Percentiles rank a stretch among this genome's conserved stretches.
These are phyloP conservation scores for Urocyon cinereoargenteus DNA, from an alignment of 2,797 vertebrate species.

Conservation along the genomic window DNA sequence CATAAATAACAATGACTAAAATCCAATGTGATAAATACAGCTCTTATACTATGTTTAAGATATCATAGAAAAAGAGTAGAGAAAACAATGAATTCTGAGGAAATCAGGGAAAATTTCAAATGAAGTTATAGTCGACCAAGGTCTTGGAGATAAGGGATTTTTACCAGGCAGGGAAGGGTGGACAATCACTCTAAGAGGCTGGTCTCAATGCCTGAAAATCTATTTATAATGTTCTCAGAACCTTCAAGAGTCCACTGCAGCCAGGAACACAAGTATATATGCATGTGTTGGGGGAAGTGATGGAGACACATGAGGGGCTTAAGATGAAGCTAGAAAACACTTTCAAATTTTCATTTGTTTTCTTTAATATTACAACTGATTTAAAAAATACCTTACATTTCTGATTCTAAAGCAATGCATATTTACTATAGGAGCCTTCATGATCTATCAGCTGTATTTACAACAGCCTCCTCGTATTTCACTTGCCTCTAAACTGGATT, in stretches of 20 bases:
- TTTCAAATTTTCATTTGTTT: background rate
- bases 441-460: background rate
- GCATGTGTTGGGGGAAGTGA: fast-evolving
- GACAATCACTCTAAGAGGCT: background rate
- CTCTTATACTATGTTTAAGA: background rate
- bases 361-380: background rate
- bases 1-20: background rate
- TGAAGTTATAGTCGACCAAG: background rate
- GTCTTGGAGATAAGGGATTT: background rate
- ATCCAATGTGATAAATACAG: background rate
- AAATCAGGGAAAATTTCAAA: background rate
- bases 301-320: too few species aligned
- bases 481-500: background rate
- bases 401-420: background rate
- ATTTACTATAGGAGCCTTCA: background rate
- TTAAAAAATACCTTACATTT: background rate
- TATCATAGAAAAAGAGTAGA: background rate
- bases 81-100: background rate
- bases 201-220: background rate
- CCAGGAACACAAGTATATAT: background rate
- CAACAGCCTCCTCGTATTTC: background rate
- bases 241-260: background rate
- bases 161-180: background rate
- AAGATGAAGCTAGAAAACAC: background rate
- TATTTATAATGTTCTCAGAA: background rate